Percentiles rank a stretch among this genome's conserved stretches.
Evolutionary conservation across 2,888 invertebrate species (phyloP).

Genomic region (Scaptodrosophila latifasciaeformis): DNA sequence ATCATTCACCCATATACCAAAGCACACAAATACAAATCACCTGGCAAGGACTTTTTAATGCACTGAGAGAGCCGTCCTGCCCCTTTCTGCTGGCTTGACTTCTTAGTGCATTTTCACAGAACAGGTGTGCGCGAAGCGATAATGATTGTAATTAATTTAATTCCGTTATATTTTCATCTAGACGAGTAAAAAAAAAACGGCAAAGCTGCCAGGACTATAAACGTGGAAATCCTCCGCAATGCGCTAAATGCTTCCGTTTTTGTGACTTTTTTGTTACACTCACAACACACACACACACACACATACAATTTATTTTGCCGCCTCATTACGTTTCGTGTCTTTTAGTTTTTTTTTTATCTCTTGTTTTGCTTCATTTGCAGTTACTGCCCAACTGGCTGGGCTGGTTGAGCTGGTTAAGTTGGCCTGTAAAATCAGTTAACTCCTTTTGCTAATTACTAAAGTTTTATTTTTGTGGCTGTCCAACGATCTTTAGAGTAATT

Average conservation of each 20-base stretch:
- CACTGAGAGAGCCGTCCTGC: conserved; percentile 4
- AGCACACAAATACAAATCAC: no score
- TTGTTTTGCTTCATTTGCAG: conserved; percentile 48
- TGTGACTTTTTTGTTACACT: conserved; percentile 32
- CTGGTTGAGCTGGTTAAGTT: conserved; percentile 7
- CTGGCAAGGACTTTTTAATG: conserved; percentile 19
- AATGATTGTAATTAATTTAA: conserved; percentile 74
- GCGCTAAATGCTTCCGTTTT: conserved; percentile 68
- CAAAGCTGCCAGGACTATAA: no score
- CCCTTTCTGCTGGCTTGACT: background rate
- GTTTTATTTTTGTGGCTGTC: conserved; percentile 57
- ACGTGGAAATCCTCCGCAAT: conserved; percentile 64
- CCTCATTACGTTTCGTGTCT: conserved; percentile 53
- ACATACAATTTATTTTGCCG: conserved; percentile 23
- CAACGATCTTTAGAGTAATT: background rate
- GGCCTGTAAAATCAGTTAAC: conserved; percentile 69
- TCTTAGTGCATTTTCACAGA: background rate
- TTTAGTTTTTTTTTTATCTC: conserved; percentile 21
- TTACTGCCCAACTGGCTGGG: conserved; percentile 21
- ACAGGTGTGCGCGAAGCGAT: conserved; percentile 61
- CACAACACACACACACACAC: no score
- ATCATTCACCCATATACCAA: no score
- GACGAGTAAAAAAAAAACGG: conserved; percentile 14
- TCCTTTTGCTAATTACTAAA: conserved; percentile 72
- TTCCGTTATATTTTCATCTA: conserved; percentile 73